Conservation (phyloP, 2,888 invertebrate species). For the Mayetiola destructor region DNA sequence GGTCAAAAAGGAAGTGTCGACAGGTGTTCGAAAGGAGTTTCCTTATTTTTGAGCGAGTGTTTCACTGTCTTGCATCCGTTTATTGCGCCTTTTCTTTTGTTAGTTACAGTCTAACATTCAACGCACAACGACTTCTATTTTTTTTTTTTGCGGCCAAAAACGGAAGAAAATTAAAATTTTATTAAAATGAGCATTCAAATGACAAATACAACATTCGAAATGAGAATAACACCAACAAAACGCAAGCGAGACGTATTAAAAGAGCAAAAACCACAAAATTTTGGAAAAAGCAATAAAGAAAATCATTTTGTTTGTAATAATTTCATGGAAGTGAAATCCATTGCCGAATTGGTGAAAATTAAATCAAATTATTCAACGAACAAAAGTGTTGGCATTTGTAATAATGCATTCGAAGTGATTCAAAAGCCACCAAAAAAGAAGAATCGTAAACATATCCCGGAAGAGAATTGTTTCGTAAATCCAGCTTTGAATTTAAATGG, state of each 20-base stretch:
- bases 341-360: slow-evolving; percentile 24
- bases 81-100: slow-evolving; percentile 4
- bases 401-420: slow-evolving; percentile 32
- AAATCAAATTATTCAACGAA: slow-evolving; percentile 4
- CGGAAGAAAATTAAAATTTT: neutral
- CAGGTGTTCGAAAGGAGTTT: slow-evolving; percentile 15
- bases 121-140: too few relatives aligned
- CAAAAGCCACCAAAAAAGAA: slow-evolving; percentile 34
- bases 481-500: slow-evolving; percentile 32
- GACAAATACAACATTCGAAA: slow-evolving; percentile 20
- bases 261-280: slow-evolving; percentile 3
- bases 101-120: too few relatives aligned
- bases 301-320: slow-evolving; percentile 14
- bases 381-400: neutral
- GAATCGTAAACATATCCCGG: slow-evolving; percentile 24
- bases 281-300: slow-evolving; percentile 14
- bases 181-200: slow-evolving; percentile 15
- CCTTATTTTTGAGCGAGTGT: neutral
- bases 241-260: slow-evolving; percentile 28
- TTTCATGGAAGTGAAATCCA: slow-evolving; percentile 31
- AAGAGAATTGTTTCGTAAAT: slow-evolving; percentile 31
- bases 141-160: neutral
- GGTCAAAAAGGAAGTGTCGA: slow-evolving; percentile 12
- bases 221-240: slow-evolving; percentile 26
- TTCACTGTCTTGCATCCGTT: too few relatives aligned